Conservation (phyloP, 2,888 invertebrate species). For the Fragum fragum region DNA sequence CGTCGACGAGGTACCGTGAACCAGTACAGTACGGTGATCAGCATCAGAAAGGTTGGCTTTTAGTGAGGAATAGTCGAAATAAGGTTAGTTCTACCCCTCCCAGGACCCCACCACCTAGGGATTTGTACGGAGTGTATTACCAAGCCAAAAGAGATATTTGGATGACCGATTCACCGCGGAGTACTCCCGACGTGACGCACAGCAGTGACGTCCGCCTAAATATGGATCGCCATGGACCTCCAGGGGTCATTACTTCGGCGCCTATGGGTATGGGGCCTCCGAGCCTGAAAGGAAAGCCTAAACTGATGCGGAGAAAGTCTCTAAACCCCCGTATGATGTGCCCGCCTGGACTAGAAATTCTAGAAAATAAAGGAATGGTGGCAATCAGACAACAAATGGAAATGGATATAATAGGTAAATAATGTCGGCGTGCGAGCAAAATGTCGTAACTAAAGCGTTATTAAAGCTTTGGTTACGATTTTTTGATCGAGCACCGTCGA, state of each 20-base stretch:
- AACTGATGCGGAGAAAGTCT: constrained; percentile 61
- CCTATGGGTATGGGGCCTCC: constrained; percentile 1
- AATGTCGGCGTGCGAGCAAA: no score
- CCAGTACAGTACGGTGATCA: background rate
- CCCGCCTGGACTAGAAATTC: constrained; percentile 69
- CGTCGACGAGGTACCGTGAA: background rate
- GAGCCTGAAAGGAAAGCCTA: constrained; percentile 40
- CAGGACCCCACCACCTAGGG: constrained; percentile 10
- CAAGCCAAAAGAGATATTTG: background rate
- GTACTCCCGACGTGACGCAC: background rate
- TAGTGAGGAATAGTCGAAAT: background rate
- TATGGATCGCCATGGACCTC: background rate
- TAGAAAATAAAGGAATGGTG: constrained; percentile 60
- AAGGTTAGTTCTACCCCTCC: constrained; percentile 13
- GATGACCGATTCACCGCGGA: constrained; percentile 9
- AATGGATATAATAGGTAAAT: constrained; percentile 65
- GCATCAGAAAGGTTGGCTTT: constrained; percentile 6
- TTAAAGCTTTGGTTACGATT: no score
- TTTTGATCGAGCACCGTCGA: no score
- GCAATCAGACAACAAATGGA: constrained; percentile 73
- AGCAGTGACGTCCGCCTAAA: constrained; percentile 13
- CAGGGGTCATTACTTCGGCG: constrained; percentile 2
- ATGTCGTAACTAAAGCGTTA: no score
- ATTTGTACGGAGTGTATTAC: constrained; percentile 11
- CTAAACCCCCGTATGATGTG: constrained; percentile 68